Percentiles rank a stretch among this genome's conserved stretches.
These are phyloP conservation scores for Drosophila tani DNA, from an alignment of 1,140 invertebrate species.

Conservation along the genomic window DNA sequence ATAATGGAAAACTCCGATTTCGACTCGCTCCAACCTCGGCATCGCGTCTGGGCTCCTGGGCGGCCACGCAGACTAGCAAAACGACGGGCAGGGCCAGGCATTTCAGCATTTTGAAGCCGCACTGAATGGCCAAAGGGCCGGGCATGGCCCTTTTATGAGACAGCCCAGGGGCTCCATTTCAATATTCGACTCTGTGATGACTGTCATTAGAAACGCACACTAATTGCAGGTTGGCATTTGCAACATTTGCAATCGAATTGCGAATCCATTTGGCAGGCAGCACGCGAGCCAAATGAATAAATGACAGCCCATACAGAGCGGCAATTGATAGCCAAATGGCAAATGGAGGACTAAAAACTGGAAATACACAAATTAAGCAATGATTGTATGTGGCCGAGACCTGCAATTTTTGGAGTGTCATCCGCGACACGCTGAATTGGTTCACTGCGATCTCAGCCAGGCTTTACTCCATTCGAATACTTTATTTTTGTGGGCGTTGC, in stretches of 20 bases:
- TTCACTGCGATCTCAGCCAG: conserved; percentile 26
- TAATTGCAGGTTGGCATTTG: conserved; percentile 58
- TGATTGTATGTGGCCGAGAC: conserved; percentile 48
- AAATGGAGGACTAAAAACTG: conserved; percentile 59
- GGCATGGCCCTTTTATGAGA: conserved; percentile 40
- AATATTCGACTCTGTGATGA: conserved; percentile 30
- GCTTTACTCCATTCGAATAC: conserved; percentile 3
- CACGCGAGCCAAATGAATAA: conserved; percentile 58
- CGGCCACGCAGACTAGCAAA: conserved; percentile 11
- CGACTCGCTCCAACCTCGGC: conserved; percentile 27
- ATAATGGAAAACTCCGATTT: background rate
- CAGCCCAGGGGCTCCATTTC: conserved; percentile 18
- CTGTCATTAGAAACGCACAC: conserved; percentile 53
- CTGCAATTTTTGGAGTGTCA: conserved; percentile 41
- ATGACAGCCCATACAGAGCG: conserved; percentile 51
- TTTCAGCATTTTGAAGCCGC: conserved; percentile 37
- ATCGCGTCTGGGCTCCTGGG: conserved; percentile 52
- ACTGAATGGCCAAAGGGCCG: conserved; percentile 7
- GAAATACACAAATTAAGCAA: conserved; percentile 60
- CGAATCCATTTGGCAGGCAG: conserved; percentile 37
- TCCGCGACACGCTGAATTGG: conserved; percentile 28
- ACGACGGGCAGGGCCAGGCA: conserved; percentile 11
- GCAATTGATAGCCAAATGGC: conserved; percentile 57
- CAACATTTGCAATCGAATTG: conserved; percentile 58
- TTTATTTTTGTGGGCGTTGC: conserved; percentile 57